phyloP scores from a whole-genome alignment of 2,888 invertebrate species.

The Drosophila mayaguana region DNA sequence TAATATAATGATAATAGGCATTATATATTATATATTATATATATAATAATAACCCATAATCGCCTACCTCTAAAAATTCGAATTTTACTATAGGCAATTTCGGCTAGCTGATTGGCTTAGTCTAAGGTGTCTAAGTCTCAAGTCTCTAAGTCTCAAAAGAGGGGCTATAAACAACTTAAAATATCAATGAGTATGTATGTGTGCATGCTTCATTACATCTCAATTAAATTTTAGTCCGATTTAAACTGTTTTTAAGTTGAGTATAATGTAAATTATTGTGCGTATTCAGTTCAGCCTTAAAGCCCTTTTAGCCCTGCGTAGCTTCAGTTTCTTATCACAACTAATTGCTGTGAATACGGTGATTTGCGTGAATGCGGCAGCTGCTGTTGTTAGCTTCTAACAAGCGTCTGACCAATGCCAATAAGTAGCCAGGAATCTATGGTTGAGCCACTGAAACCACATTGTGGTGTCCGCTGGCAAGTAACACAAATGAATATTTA shows the following conservation, averaged over 20 bases:
- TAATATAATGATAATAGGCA: no score
- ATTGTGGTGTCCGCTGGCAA: neutral
- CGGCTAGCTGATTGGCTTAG: neutral
- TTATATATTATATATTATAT: no score
- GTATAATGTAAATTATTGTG: neutral
- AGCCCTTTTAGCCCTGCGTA: neutral
- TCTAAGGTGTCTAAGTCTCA: no score
- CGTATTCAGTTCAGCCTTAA: neutral
- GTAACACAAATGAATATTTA: slow-evolving; percentile 3
- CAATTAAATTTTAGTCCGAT: no score
- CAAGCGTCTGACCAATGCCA: neutral
- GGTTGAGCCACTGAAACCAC: slow-evolving; percentile 12
- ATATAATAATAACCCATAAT: neutral
- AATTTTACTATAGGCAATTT: neutral
- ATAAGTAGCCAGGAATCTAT: slow-evolving; percentile 14
- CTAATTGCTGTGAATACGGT: neutral
- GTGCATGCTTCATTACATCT: neutral
- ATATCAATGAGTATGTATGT: neutral
- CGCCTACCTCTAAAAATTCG: neutral
- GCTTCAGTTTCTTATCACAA: neutral
- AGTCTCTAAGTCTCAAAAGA: neutral
- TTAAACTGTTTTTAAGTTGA: neutral
- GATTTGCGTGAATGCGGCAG: slow-evolving; percentile 14
- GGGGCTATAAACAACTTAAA: neutral
- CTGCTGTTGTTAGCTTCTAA: slow-evolving; percentile 4